phyloP scores from a whole-genome alignment of 2,113 vertebrate species.

The Oplegnathus fasciatus region DNA sequence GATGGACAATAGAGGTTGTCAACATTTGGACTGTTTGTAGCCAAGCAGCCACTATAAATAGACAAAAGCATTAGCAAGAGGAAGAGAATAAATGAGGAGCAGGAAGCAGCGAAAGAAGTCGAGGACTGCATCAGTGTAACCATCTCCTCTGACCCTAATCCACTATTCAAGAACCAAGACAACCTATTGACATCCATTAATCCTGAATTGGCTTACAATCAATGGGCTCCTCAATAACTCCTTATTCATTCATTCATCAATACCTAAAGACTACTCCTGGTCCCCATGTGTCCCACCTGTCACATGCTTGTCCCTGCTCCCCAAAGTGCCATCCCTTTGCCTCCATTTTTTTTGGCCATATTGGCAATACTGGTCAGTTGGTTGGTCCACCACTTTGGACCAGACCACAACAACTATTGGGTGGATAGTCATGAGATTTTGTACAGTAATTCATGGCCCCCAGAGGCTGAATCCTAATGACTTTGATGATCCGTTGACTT shows the following conservation, averaged over 20 bases:
- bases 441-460: background rate
- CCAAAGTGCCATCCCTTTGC: background rate
- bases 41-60: conserved; percentile 32
- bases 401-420: background rate
- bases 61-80: conserved; percentile 1
- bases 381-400: background rate
- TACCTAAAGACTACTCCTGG: conserved; percentile 53
- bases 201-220: conserved; percentile 73
- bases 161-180: conserved; percentile 71
- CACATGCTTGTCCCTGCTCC: conserved; percentile 32
- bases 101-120: conserved; percentile 11
- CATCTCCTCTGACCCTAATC: conserved; percentile 60
- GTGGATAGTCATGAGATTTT: background rate
- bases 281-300: conserved; percentile 45
- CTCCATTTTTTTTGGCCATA: background rate
- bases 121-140: conserved; percentile 34
- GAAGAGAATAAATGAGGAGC: conserved; percentile 9
- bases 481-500: background rate
- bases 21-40: conserved; percentile 45
- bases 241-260: conserved; percentile 78
- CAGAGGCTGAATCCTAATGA: background rate
- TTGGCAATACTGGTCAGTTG: background rate
- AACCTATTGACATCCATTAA: conserved; percentile 78
- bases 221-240: conserved; percentile 73
- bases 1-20: conserved; percentile 55